Evolutionary conservation across 1,140 invertebrate genomes (phyloP).

Genomic region (Trialeurodes vaporariorum): DNA sequence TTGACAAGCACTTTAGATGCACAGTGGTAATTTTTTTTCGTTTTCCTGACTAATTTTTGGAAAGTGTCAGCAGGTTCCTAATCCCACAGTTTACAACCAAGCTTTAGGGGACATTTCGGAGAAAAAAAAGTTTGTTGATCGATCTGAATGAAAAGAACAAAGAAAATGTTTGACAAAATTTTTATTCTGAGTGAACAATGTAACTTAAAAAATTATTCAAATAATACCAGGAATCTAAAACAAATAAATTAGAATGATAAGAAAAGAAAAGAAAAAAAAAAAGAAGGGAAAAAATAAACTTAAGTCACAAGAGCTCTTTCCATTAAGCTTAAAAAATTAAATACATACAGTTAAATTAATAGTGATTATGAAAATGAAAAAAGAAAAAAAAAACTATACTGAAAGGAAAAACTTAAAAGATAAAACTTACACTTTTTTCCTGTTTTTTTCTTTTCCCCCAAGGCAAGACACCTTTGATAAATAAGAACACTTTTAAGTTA

Average conservation of each 20-base stretch:
- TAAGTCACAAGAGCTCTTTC: background rate
- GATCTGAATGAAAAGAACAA: too few species aligned
- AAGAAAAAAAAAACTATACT: background rate
- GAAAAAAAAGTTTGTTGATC: too few species aligned
- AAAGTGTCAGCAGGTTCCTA: too few species aligned
- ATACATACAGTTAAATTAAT: slow-evolving; percentile 1
- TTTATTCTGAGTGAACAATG: background rate
- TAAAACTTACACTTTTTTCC: background rate
- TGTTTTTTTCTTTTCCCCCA: too few species aligned
- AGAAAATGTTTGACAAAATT: background rate
- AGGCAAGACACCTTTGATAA: background rate
- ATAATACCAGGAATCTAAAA: background rate
- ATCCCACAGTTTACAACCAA: too few species aligned
- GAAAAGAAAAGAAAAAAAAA: background rate
- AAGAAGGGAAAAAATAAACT: background rate
- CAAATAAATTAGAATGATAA: background rate
- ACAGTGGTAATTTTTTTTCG: too few species aligned
- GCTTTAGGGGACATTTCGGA: too few species aligned
- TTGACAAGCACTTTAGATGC: too few species aligned
- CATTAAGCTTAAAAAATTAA: background rate
- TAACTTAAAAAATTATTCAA: background rate
- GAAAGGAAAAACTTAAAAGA: background rate
- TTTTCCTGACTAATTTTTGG: too few species aligned
- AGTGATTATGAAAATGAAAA: background rate
- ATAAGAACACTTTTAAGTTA: slow-evolving; percentile 1